Evolutionary conservation across 1,140 invertebrate genomes (phyloP).

Genomic region (Popillia japonica): DNA sequence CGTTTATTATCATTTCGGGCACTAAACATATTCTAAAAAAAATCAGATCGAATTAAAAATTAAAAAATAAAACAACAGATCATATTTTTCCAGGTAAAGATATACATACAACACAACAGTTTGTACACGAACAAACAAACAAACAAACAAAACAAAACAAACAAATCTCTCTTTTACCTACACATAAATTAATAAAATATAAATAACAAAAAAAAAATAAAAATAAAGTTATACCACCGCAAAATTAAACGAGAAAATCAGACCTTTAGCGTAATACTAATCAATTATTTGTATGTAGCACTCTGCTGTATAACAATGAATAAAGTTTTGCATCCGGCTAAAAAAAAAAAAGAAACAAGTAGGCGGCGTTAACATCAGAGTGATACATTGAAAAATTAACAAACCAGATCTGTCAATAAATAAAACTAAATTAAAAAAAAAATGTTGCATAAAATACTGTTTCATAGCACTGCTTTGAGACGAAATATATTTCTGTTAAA

Average conservation of each 20-base stretch:
- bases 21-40: no score
- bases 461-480: neutral
- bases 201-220: neutral
- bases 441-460: neutral
- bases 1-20: no score
- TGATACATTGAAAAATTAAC: no score
- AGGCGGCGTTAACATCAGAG: no score
- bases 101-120: neutral
- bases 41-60: no score
- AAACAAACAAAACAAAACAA: neutral
- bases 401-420: no score
- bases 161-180: neutral
- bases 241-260: neutral
- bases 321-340: no score
- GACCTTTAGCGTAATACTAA: neutral
- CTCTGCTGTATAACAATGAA: neutral
- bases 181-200: neutral
- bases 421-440: no score
- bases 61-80: no score
- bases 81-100: no score
- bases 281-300: neutral
- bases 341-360: no score
- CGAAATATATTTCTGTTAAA: neutral
- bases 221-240: neutral
- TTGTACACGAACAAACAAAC: neutral